These are phyloP conservation scores for Parthenolecanium corni DNA, from an alignment of 2,888 invertebrate species.

Conservation along the genomic window DNA sequence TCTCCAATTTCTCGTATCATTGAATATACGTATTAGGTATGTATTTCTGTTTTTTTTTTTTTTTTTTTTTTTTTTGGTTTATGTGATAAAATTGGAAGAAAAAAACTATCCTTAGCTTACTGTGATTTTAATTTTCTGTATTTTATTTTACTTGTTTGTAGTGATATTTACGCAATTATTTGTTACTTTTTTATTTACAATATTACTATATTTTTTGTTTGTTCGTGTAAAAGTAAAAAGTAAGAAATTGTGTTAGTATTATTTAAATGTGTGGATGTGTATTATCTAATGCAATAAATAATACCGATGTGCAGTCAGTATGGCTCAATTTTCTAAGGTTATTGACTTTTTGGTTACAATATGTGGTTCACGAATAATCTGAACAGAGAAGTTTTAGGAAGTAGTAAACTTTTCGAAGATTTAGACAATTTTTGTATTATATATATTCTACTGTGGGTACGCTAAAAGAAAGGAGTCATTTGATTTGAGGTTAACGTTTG, in stretches of 20 bases:
- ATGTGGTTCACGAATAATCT: background rate
- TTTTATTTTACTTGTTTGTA: constrained; percentile 3
- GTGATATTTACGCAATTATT: constrained; percentile 8
- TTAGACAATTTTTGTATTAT: background rate
- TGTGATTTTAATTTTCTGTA: constrained; percentile 20
- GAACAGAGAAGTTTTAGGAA: background rate
- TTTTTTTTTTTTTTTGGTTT: background rate
- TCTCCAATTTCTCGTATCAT: too few species aligned
- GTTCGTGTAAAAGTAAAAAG: background rate
- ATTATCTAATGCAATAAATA: background rate
- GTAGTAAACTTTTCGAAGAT: too few species aligned
- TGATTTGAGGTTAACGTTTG: constrained; percentile 9
- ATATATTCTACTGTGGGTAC: background rate
- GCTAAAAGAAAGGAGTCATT: background rate
- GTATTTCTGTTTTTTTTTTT: background rate
- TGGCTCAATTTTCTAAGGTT: too few species aligned
- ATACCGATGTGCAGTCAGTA: too few species aligned
- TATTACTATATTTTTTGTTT: constrained; percentile 7
- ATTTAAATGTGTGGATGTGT: background rate
- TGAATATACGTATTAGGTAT: too few species aligned
- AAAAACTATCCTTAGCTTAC: constrained; percentile 11
- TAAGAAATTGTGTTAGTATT: background rate
- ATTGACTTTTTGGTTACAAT: background rate
- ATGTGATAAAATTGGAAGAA: background rate
- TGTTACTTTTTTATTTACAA: constrained; percentile 2